Percentiles rank a stretch among this genome's conserved stretches.
phyloP scores from a whole-genome alignment of 2,113 vertebrate species.

The Amblyopsis rosae region DNA sequence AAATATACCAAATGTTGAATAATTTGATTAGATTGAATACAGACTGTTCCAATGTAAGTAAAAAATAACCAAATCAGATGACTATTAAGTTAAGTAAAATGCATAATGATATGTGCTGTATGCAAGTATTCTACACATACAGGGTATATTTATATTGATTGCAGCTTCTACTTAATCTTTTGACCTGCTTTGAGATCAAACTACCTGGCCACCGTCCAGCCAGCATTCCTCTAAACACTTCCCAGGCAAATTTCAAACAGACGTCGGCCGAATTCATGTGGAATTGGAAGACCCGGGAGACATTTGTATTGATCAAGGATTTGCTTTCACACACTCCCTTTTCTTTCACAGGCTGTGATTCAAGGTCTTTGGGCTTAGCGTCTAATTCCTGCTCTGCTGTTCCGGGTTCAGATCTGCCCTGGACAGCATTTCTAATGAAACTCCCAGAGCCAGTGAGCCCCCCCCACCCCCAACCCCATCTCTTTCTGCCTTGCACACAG shows the following conservation, averaged over 20 bases:
- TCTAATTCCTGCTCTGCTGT: slow-evolving; percentile 75
- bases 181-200: slow-evolving; percentile 53
- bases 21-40: too few species aligned
- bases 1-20: too few species aligned
- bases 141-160: slow-evolving; percentile 68
- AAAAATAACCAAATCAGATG: too few species aligned
- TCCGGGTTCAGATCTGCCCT: slow-evolving; percentile 65
- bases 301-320: slow-evolving; percentile 74
- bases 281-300: slow-evolving; percentile 62
- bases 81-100: too few species aligned
- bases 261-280: slow-evolving; percentile 59
- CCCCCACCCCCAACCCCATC: slow-evolving; percentile 28
- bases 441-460: slow-evolving; percentile 62
- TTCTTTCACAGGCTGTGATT: slow-evolving; percentile 70
- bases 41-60: too few species aligned
- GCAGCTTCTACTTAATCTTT: slow-evolving; percentile 34
- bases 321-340: slow-evolving; percentile 71
- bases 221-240: slow-evolving; percentile 63
- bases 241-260: slow-evolving; percentile 69
- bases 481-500: slow-evolving; percentile 49
- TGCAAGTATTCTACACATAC: slow-evolving; percentile 50
- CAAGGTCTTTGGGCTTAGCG: slow-evolving; percentile 76
- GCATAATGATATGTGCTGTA: slow-evolving; percentile 38
- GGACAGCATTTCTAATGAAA: slow-evolving; percentile 74
- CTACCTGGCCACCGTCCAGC: slow-evolving; percentile 56